A percentile compares a stretch with the other conserved stretches of the same genome.
These are phyloP conservation scores for Pundamilia nyererei DNA, from an alignment of 2,113 vertebrate genomes.

Conservation along the genomic window DNA sequence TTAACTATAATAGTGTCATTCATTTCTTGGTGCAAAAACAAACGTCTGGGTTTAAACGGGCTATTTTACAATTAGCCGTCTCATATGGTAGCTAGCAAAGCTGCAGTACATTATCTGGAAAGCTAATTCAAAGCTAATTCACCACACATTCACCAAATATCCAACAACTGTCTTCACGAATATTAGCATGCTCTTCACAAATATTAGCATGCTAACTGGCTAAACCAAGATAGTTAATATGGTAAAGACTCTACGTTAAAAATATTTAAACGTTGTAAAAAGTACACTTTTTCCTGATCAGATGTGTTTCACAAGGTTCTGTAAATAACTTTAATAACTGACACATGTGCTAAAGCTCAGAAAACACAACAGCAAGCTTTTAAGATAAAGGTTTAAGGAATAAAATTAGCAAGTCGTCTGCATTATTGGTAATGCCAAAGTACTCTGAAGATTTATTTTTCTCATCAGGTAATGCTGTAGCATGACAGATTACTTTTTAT, in stretches of 20 bases:
- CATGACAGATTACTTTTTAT: not conserved
- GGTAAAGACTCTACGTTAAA: not conserved
- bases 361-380: not conserved
- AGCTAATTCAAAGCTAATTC: not conserved
- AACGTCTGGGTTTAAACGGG: accelerated
- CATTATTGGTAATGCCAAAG: not conserved
- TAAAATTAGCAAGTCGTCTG: not conserved
- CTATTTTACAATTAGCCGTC: not conserved
- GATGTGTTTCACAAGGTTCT: not conserved
- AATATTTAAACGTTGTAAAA: not conserved
- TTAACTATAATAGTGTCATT: accelerated
- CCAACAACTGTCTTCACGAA: not conserved
- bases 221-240: not conserved
- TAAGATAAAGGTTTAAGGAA: not conserved
- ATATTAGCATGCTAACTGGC: not conserved
- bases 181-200: not conserved
- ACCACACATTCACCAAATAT: accelerated
- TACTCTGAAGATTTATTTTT: not conserved
- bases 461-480: not conserved
- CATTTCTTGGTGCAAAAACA: not conserved
- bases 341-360: not conserved
- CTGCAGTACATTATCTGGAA: not conserved
- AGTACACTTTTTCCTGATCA: not conserved
- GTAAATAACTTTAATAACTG: not conserved
- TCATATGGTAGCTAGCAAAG: not conserved